Evolutionary conservation across 1,140 invertebrate genomes (phyloP), one percentile per base, ranked within the genome.

Genomic region (Temnothorax longispinosus): DNA sequence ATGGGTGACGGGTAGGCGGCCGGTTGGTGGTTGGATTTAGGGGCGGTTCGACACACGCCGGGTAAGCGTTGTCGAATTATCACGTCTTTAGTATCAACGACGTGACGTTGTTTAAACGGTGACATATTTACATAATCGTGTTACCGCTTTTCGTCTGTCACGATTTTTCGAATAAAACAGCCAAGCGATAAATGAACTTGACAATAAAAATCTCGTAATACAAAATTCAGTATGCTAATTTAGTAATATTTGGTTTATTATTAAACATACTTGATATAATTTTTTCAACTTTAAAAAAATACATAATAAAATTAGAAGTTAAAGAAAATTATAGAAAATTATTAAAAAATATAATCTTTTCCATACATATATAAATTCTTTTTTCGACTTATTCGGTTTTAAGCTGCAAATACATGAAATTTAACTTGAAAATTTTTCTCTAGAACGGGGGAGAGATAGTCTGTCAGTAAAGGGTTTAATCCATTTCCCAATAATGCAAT

Each of bases 21-120:
- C 32, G 52, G 7, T 56, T 15, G 69, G 69, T 52, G 21, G 74
- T 65, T 41, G 35, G 21, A 32, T 15, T 81, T 44, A 13, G 8
- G 35, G 64, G 60, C 47, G 47, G 18, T 81, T 71, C 64, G 32
- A 54, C 47, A 18, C 41, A 78, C 18, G 38, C 8, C 13, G 41
- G 41, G 41, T 65, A 81, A 69, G 6, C 47, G 47, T 81, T 71
- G 35, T 81, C 64, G 77, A 81, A 71, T 81, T 81, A 81, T 81
- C 77, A 65, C 62, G 64, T 69, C 62, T 69, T n/a, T 27, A 32
- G 15, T 35, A 35, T 64, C 27, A 32, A 8, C 32, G 27, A 67
- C 13, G 1, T 52, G 65, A 44, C 65, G 78, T 72, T 69, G n/a
- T 80, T 80, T 41, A 54, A 69, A 80, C 62, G 75, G 56, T 58